phyloP scores from a whole-genome alignment of 2,888 invertebrate species.

The Epistrophe grossulariae region DNA sequence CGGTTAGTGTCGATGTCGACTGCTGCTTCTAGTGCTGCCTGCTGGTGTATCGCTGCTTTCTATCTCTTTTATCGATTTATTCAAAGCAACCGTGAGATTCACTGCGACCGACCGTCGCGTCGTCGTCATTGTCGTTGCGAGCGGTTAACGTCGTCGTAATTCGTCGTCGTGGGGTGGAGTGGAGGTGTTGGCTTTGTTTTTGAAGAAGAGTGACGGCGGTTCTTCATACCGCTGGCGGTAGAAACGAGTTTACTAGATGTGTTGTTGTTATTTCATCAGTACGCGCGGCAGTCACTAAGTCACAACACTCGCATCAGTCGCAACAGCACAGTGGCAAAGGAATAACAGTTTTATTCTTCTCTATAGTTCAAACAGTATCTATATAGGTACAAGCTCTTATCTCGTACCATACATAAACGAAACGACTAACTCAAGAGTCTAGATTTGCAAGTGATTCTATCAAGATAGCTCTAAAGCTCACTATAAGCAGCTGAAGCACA shows the following conservation, averaged over 20 bases:
- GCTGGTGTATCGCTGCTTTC: constrained; percentile 73
- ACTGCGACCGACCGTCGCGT: constrained; percentile 62
- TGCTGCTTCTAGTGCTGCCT: constrained; percentile 65
- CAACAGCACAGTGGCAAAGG: constrained; percentile 63
- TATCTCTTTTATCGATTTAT: constrained; percentile 76
- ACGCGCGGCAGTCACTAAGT: constrained; percentile 55
- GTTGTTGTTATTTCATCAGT: constrained; percentile 63
- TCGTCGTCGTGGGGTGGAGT: constrained; percentile 29
- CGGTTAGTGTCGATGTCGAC: constrained; percentile 61
- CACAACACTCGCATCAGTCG: constrained; percentile 51
- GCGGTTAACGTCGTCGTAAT: constrained; percentile 31
- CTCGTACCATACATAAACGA: background rate
- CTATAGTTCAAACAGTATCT: background rate
- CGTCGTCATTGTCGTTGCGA: constrained; percentile 69
- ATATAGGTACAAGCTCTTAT: constrained; percentile 8
- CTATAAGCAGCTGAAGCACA: background rate
- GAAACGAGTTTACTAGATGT: constrained; percentile 64
- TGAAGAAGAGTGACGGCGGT: constrained; percentile 69
- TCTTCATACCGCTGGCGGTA: constrained; percentile 75
- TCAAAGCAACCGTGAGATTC: constrained; percentile 67
- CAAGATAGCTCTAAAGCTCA: background rate
- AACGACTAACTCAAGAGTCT: constrained; percentile 5
- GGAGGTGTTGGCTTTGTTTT: constrained; percentile 54
- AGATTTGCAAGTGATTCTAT: constrained; percentile 17
- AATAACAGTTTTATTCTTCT: constrained; percentile 50